Percentiles rank a stretch among this genome's conserved stretches.
phyloP scores from a whole-genome alignment of 2,113 vertebrate species.

The Gopherus evgoodei region DNA sequence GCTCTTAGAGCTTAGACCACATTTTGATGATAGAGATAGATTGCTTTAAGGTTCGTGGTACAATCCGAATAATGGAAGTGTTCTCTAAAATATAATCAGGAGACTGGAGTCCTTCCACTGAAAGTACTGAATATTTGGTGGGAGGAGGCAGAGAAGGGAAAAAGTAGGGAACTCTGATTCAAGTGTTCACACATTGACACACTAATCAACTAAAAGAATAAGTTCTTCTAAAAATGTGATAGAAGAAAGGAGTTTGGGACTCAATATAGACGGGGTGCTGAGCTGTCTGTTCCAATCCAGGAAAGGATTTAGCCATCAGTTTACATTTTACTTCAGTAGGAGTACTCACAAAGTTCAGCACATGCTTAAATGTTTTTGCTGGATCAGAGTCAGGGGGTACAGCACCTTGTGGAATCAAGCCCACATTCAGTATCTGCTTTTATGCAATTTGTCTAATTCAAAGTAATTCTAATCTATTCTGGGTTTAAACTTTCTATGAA shows the following conservation, averaged over 20 bases:
- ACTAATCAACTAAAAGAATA: not conserved
- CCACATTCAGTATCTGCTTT: not conserved
- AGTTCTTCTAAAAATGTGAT: not conserved
- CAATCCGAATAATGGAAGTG: slow-evolving; percentile 63
- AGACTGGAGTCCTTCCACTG: slow-evolving; percentile 27
- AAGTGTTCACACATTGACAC: not conserved
- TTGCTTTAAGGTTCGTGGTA: not conserved
- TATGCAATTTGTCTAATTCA: not conserved
- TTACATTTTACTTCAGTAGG: not conserved
- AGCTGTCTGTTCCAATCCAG: not conserved
- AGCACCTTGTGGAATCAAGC: not conserved
- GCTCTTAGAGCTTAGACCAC: not conserved
- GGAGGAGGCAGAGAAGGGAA: not conserved
- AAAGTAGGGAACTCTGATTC: slow-evolving; percentile 19
- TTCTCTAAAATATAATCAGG: slow-evolving; percentile 40
- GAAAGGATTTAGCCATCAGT: not conserved
- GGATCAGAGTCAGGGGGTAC: not conserved
- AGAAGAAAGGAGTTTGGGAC: not conserved
- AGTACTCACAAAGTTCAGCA: not conserved
- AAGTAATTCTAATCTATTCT: not conserved
- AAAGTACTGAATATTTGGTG: slow-evolving; percentile 38
- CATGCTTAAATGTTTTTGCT: not conserved
- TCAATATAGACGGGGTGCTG: not conserved
- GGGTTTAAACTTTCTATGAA: not conserved
- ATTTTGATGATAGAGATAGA: not conserved